A percentile compares a stretch with the other conserved stretches of the same genome.
Evolutionary conservation across 2,888 invertebrate genomes (phyloP).

Genomic region (Apomyelois bistriatella): DNA sequence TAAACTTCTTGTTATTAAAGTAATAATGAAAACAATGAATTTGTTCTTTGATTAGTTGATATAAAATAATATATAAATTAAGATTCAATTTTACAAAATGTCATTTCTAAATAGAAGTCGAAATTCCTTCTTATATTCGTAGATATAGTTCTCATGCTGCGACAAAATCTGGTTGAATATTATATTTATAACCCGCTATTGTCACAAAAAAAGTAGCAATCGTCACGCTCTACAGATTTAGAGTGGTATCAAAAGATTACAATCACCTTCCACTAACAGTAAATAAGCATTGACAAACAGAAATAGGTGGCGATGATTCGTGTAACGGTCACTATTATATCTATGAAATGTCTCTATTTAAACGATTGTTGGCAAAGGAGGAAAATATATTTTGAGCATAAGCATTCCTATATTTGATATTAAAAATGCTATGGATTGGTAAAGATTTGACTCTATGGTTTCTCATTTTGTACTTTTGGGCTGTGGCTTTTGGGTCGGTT

Average conservation of each 20-base stretch:
- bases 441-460: no score
- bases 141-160: background rate
- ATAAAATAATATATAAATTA: no score
- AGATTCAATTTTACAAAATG: no score
- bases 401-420: background rate
- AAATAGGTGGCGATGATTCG: slow-evolving; percentile 12
- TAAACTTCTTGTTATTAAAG: no score
- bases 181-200: slow-evolving; percentile 13
- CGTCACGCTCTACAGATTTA: slow-evolving; percentile 21
- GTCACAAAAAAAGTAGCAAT: slow-evolving; percentile 18
- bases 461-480: no score
- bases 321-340: slow-evolving; percentile 9
- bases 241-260: slow-evolving; percentile 21
- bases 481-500: no score
- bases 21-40: no score
- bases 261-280: slow-evolving; percentile 22
- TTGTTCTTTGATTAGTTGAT: no score
- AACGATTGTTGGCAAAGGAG: background rate
- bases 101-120: no score
- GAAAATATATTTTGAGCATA: background rate
- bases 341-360: background rate
- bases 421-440: no score
- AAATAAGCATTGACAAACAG: slow-evolving; percentile 23
- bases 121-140: no score
- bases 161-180: background rate